Conservation (phyloP, 2,113 vertebrate species). For the Bambusicola thoracicus region DNA sequence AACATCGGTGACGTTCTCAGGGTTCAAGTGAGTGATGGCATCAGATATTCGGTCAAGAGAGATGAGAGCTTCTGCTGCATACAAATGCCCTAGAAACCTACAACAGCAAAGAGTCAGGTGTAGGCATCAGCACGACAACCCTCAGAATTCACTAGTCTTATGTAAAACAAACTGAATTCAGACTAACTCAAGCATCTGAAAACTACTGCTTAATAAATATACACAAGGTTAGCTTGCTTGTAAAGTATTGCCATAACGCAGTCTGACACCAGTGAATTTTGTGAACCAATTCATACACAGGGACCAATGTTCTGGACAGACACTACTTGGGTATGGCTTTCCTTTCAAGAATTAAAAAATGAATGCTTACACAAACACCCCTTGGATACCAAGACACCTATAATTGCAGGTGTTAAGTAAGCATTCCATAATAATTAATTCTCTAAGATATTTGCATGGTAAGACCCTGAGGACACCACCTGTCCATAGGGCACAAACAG, state of each 20-base stretch:
- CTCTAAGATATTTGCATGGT: neutral
- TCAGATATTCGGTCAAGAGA: conserved; percentile 98
- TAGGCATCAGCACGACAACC: neutral
- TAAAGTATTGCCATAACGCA: neutral
- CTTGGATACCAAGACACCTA: neutral
- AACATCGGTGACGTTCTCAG: conserved; percentile 96
- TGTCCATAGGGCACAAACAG: neutral
- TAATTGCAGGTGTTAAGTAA: neutral
- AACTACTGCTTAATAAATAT: neutral
- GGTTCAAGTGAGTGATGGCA: conserved; percentile 95
- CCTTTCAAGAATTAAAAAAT: neutral
- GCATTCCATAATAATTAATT: neutral
- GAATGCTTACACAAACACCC: neutral
- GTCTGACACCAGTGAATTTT: neutral
- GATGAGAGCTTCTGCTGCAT: conserved; percentile 97
- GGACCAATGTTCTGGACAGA: neutral
- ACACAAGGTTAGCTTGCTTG: neutral
- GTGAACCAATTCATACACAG: neutral
- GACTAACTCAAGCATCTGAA: neutral
- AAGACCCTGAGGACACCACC: neutral
- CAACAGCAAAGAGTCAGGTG: conserved; percentile 33
- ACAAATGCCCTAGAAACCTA: conserved; percentile 97
- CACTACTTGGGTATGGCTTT: neutral
- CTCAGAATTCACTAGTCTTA: neutral
- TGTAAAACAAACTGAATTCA: neutral